phyloP scores from a whole-genome alignment of 2,113 vertebrate species.

The Rattus norvegicus region DNA sequence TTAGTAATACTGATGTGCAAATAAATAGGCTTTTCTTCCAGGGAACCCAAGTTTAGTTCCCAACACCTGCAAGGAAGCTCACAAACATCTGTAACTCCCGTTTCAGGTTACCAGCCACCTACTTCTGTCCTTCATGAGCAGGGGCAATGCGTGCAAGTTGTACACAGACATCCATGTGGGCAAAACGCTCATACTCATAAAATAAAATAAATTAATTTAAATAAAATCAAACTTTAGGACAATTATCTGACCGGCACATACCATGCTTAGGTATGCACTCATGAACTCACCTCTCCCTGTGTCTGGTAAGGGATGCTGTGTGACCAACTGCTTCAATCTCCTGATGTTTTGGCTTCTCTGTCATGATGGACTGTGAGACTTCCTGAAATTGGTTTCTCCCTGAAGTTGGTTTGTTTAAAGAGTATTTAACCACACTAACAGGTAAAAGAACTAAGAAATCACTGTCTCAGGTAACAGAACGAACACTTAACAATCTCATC shows the following conservation, averaged over 20 bases:
- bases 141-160: not conserved
- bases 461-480: not conserved
- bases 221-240: not conserved
- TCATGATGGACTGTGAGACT: not conserved
- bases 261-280: not conserved
- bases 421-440: not conserved
- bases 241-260: not conserved
- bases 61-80: not conserved
- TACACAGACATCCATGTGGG: not conserved
- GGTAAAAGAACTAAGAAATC: not conserved
- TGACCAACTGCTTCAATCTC: not conserved
- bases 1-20: not conserved
- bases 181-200: not conserved
- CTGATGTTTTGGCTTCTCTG: not conserved
- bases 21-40: not conserved
- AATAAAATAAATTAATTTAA: not conserved
- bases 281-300: not conserved
- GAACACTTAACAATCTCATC: not conserved
- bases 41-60: not conserved
- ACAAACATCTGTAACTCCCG: too few species aligned
- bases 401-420: not conserved
- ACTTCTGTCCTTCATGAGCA: not conserved
- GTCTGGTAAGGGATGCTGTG: not conserved
- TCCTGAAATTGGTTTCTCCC: not conserved
- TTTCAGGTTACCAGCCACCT: not conserved